Percentiles rank a stretch among this genome's conserved stretches.
phyloP scores from a whole-genome alignment of 2,888 invertebrate species.

The Ophonus ardosiacus region DNA sequence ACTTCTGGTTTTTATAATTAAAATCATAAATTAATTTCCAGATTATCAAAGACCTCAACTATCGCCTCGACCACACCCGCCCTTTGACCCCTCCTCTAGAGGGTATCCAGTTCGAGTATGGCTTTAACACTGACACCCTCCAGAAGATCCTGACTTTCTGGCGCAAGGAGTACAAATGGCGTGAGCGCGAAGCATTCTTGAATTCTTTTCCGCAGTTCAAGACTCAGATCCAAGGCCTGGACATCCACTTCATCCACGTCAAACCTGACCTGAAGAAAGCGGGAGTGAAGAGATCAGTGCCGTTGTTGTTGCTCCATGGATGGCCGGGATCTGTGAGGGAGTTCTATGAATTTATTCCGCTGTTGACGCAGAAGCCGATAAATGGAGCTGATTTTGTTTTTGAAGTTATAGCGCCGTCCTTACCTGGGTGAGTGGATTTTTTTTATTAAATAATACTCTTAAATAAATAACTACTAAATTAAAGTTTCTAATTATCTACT shows the following conservation, averaged over 20 bases:
- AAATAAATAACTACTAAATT: too few relatives aligned
- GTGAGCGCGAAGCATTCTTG: slow-evolving; percentile 78
- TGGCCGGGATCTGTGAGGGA: slow-evolving; percentile 94
- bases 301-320: slow-evolving; percentile 88
- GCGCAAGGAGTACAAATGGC: slow-evolving; percentile 85
- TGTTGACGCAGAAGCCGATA: slow-evolving; percentile 78
- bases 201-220: slow-evolving; percentile 84
- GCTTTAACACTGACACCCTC: slow-evolving; percentile 86
- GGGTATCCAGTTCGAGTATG: slow-evolving; percentile 86
- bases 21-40: slow-evolving; percentile 65
- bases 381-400: slow-evolving; percentile 79
- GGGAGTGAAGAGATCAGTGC: slow-evolving; percentile 76
- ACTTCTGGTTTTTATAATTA: too few relatives aligned
- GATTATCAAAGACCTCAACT: slow-evolving; percentile 78
- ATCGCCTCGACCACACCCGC: slow-evolving; percentile 77
- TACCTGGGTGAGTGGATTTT: slow-evolving; percentile 74
- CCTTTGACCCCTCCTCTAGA: slow-evolving; percentile 78
- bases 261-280: slow-evolving; percentile 75
- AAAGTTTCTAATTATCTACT: too few relatives aligned
- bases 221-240: slow-evolving; percentile 84
- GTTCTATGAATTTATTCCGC: slow-evolving; percentile 87
- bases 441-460: too few relatives aligned
- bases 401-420: slow-evolving; percentile 78
- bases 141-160: slow-evolving; percentile 86
- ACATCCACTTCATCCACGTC: slow-evolving; percentile 84